Evolutionary conservation across 2,113 vertebrate species (phyloP), one percentile per base, ranked within the genome.

Genomic region (Macquaria ambigua): DNA sequence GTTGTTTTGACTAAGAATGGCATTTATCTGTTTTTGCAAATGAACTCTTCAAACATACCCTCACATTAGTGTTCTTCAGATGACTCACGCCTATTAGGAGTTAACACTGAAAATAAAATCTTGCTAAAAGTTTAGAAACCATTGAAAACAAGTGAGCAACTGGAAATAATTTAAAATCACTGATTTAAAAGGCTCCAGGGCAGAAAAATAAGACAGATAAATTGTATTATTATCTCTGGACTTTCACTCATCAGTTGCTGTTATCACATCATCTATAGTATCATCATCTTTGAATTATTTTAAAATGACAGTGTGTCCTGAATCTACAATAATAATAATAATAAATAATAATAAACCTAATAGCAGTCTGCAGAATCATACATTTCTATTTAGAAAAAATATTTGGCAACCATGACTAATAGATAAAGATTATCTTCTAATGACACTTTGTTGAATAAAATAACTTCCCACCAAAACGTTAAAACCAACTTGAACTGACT

Each of bases 301-400:
- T 53, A 0, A 14, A 85, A 62, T 21, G 39, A 39, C 34, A 34
- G 34, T 5, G 9, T 37, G 16, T 58, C 48, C 28, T 43, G 31
- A 66, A 66, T 52, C 58, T 15, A 64, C 21, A 64, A 64, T 72
- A n/a, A n/a, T n/a, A n/a, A n/a, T n/a, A n/a, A n/a, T n/a, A n/a
- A n/a, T n/a, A n/a, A n/a, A n/a, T n/a, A n/a, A n/a, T n/a, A n/a
- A n/a, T n/a, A n/a, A n/a, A n/a, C 48, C 23, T n/a, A 9, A n/a
- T 64, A 59, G 46, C 62, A 14, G 58, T 50, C 21, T 48, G 12
- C 59, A 77, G 63, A 89, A 43, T 80, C 39, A 48, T 11, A 61
- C 43, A 75, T 58, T 79, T 82, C 41, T 67, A 61, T 71, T 79
- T 39, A 11, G 28, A n/a, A 64, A 74, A 75, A 43, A 64, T 2